Conservation (phyloP, 2,113 vertebrate genomes). For the Pygoscelis adeliae region DNA sequence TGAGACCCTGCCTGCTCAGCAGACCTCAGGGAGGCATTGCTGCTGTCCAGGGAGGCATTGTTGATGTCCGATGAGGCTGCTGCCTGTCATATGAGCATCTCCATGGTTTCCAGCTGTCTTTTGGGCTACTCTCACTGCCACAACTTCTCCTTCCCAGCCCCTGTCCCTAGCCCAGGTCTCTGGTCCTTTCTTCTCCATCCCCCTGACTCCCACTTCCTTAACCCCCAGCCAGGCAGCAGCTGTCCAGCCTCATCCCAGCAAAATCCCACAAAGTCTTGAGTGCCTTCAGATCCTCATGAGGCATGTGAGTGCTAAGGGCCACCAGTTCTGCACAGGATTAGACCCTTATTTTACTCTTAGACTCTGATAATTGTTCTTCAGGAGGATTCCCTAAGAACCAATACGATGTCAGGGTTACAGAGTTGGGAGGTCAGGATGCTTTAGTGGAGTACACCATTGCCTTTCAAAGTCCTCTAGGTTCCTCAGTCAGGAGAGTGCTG, state of each 20-base stretch:
- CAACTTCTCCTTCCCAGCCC: neutral
- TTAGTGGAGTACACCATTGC: neutral
- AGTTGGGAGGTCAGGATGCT: neutral
- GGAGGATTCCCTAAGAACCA: neutral
- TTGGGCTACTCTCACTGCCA: neutral
- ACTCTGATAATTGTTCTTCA: neutral
- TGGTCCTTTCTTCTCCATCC: neutral
- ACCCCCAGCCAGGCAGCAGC: neutral
- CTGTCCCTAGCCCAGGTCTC: neutral
- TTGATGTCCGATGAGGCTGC: fast-evolving
- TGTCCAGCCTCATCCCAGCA: neutral
- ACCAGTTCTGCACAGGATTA: neutral
- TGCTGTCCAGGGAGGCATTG: neutral
- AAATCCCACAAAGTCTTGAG: neutral
- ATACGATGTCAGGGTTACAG: neutral
- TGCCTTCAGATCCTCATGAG: neutral
- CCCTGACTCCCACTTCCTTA: neutral
- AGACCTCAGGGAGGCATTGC: neutral
- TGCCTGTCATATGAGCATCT: neutral
- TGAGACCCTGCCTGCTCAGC: neutral
- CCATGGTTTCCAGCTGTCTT: neutral
- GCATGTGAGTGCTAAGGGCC: neutral
- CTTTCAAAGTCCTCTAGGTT: neutral
- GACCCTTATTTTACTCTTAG: neutral
- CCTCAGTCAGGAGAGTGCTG: neutral